Evolutionary conservation across 1,140 invertebrate species (phyloP).

Genomic region (Trachymyrmex septentrionalis): DNA sequence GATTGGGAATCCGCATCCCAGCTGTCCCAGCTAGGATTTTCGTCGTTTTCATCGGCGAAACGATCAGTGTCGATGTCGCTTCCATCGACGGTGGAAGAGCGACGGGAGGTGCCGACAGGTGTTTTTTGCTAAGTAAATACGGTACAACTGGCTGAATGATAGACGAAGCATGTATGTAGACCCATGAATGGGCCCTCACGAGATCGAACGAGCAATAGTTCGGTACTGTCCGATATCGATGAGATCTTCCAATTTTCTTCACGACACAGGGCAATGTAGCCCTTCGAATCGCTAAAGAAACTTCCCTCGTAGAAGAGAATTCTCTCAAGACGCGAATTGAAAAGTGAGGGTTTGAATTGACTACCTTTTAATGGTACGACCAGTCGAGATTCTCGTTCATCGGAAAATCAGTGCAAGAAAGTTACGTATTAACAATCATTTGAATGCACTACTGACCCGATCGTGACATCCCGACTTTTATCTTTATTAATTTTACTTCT

Average conservation of each 20-base stretch:
- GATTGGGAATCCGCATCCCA: slow-evolving; percentile 64
- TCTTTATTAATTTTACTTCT: too few species aligned
- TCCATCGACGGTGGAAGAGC: not conserved
- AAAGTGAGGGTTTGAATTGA: not conserved
- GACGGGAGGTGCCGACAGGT: slow-evolving; percentile 47
- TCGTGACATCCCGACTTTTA: too few species aligned
- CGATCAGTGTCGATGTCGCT: slow-evolving; percentile 56
- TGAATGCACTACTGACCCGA: too few species aligned
- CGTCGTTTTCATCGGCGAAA: slow-evolving; percentile 59
- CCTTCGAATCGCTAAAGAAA: not conserved
- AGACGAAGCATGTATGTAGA: slow-evolving; percentile 29
- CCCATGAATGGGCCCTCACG: not conserved
- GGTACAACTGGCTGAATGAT: slow-evolving; percentile 28
- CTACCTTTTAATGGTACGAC: not conserved
- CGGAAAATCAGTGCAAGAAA: too few species aligned
- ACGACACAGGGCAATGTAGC: not conserved
- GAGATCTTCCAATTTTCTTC: not conserved
- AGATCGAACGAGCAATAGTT: slow-evolving; percentile 1
- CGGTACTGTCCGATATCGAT: not conserved
- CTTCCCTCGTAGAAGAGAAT: not conserved
- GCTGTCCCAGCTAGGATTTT: slow-evolving; percentile 38
- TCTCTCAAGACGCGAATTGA: not conserved
- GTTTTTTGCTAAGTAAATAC: slow-evolving; percentile 60
- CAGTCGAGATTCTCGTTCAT: too few species aligned
- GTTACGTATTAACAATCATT: too few species aligned